Evolutionary conservation across 1,140 invertebrate genomes (phyloP).

Genomic region (Philopotamus ludificatus): DNA sequence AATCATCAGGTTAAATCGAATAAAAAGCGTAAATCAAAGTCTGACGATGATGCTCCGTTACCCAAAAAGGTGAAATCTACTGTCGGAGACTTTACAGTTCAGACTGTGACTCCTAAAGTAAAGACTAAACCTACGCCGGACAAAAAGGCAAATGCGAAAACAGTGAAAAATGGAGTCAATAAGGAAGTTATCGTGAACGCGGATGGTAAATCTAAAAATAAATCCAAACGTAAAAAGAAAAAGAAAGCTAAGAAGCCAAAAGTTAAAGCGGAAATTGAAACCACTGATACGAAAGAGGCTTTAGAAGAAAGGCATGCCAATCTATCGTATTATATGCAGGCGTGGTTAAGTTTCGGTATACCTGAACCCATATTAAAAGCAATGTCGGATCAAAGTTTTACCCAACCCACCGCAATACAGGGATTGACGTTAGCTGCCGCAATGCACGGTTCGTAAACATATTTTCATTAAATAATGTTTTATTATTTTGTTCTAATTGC

Average conservation of each 20-base stretch:
- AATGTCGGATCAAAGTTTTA: constrained; percentile 74
- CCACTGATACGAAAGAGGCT: too few relatives aligned
- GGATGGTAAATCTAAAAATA: neutral
- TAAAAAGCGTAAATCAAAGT: neutral
- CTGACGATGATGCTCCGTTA: too few relatives aligned
- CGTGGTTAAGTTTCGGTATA: constrained; percentile 73
- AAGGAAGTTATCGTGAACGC: too few relatives aligned
- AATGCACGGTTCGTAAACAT: constrained; percentile 72
- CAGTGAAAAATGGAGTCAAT: constrained; percentile 44
- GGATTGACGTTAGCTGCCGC: constrained; percentile 76
- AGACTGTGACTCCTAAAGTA: neutral
- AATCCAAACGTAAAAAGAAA: constrained; percentile 42
- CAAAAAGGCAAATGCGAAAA: constrained; percentile 49
- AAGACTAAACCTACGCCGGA: neutral
- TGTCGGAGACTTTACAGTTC: too few relatives aligned
- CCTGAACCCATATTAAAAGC: constrained; percentile 71
- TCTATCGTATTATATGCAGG: constrained; percentile 59
- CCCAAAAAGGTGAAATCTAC: too few relatives aligned
- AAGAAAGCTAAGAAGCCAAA: constrained; percentile 32
- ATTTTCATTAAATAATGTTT: too few relatives aligned
- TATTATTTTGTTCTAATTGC: neutral
- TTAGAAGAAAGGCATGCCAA: constrained; percentile 45
- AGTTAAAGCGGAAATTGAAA: too few relatives aligned
- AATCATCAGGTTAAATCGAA: too few relatives aligned
- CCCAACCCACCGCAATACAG: constrained; percentile 82